phyloP scores from a whole-genome alignment of 1,140 invertebrate genomes.

The Caerostris darwini region DNA sequence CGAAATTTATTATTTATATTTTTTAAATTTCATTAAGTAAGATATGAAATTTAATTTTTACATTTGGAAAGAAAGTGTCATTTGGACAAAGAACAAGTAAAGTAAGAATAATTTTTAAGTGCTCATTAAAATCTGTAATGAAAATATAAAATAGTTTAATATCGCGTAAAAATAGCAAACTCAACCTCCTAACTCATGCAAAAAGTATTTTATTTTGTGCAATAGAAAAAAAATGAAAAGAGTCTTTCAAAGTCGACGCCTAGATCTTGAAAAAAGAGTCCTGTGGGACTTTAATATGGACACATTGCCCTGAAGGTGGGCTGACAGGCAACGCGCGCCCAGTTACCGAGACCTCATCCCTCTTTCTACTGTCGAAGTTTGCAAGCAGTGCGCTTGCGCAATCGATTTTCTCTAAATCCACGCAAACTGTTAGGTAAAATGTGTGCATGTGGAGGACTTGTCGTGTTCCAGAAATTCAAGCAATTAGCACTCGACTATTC shows the following conservation, averaged over 20 bases:
- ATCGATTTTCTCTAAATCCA: constrained; percentile 77
- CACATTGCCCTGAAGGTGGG: constrained; percentile 71
- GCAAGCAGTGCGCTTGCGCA: constrained; percentile 71
- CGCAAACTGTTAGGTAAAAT: constrained; percentile 77
- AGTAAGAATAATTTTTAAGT: no score
- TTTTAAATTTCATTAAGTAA: no score
- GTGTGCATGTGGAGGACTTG: constrained; percentile 62
- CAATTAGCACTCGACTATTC: constrained; percentile 74
- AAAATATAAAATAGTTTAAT: no score
- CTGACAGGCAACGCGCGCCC: constrained; percentile 63
- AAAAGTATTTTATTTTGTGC: no score
- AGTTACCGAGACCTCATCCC: constrained; percentile 63
- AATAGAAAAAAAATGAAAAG: no score
- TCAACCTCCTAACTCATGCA: no score
- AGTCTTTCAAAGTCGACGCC: neutral
- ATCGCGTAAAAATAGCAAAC: no score
- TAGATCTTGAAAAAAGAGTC: neutral
- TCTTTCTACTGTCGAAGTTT: constrained; percentile 76
- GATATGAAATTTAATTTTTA: no score
- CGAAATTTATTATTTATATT: no score
- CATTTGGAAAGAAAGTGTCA: no score
- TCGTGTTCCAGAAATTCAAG: constrained; percentile 66
- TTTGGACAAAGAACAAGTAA: no score
- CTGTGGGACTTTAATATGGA: constrained; percentile 68
- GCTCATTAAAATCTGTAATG: no score